Conservation (phyloP, 2,797 vertebrate genomes). For the Coracias cyanogaster region DNA sequence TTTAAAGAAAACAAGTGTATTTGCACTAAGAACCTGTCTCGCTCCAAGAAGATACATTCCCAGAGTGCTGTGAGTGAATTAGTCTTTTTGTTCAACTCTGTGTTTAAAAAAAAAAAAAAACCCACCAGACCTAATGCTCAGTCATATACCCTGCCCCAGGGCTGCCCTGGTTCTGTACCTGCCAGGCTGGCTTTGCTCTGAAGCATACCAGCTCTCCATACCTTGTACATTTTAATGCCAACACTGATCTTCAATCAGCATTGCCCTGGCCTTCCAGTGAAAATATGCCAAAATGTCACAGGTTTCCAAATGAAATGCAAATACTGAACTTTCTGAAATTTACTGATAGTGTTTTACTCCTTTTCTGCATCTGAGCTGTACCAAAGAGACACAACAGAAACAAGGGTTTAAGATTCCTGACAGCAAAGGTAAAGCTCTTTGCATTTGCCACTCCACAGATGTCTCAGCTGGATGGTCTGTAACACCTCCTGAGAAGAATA, state of each 20-base stretch:
- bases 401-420: slow-evolving; percentile 38
- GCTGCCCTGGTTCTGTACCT: neutral
- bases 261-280: slow-evolving; percentile 49
- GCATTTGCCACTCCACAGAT: slow-evolving; percentile 1
- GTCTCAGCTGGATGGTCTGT: neutral
- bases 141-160: neutral
- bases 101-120: neutral
- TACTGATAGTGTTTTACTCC: slow-evolving; percentile 53
- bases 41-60: neutral
- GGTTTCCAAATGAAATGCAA: slow-evolving; percentile 72
- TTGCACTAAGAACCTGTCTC: neutral
- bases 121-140: neutral
- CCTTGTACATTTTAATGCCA: slow-evolving; percentile 12
- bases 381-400: neutral
- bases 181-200: slow-evolving; percentile 4
- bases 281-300: slow-evolving; percentile 64
- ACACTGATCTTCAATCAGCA: slow-evolving; percentile 62
- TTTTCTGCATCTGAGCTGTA: slow-evolving; percentile 30
- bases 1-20: neutral
- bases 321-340: slow-evolving; percentile 72
- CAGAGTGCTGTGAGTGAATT: neutral
- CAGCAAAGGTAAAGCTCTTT: slow-evolving; percentile 4
- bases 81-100: neutral
- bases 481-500: neutral
- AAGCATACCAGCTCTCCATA: neutral